These are phyloP conservation scores for Bothrops alternatus DNA, from an alignment of 2,797 vertebrate genomes.

Conservation along the genomic window DNA sequence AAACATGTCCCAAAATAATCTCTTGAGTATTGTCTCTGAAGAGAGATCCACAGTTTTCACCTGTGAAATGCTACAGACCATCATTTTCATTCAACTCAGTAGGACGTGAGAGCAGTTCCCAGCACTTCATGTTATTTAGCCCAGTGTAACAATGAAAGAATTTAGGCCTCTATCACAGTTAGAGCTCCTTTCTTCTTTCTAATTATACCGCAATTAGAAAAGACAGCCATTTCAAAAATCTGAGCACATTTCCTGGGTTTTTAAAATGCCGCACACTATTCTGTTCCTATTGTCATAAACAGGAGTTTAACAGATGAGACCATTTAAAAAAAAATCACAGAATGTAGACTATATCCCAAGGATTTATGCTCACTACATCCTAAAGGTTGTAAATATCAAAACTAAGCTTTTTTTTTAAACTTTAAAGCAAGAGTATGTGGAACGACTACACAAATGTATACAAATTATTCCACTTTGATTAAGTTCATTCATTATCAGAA, in stretches of 20 bases:
- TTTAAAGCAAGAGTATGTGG: neutral
- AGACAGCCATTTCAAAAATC: neutral
- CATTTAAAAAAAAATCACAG: neutral
- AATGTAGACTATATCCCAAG: neutral
- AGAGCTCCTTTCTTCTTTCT: neutral
- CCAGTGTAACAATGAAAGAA: slow-evolving; percentile 15
- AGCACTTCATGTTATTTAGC: slow-evolving; percentile 12
- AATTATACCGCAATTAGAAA: slow-evolving; percentile 18
- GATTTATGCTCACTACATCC: neutral
- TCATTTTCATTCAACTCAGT: slow-evolving; percentile 10
- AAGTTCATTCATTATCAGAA: slow-evolving; percentile 1
- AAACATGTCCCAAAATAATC: neutral
- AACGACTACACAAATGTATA: neutral
- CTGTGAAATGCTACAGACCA: slow-evolving; percentile 4
- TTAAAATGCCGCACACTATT: neutral
- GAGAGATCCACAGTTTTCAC: slow-evolving; percentile 13
- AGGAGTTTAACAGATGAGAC: slow-evolving; percentile 6
- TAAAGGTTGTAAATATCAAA: neutral
- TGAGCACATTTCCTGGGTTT: neutral
- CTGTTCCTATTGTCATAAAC: slow-evolving; percentile 6
- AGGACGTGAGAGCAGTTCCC: slow-evolving; percentile 4
- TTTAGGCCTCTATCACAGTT: slow-evolving; percentile 16
- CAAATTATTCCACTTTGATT: slow-evolving; percentile 42
- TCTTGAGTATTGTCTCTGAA: slow-evolving; percentile 9
- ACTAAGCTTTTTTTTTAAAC: neutral